A percentile compares a stretch with the other conserved stretches of the same genome.
Conservation (phyloP, 2,113 vertebrate species). For the Pterocles gutturalis region DNA sequence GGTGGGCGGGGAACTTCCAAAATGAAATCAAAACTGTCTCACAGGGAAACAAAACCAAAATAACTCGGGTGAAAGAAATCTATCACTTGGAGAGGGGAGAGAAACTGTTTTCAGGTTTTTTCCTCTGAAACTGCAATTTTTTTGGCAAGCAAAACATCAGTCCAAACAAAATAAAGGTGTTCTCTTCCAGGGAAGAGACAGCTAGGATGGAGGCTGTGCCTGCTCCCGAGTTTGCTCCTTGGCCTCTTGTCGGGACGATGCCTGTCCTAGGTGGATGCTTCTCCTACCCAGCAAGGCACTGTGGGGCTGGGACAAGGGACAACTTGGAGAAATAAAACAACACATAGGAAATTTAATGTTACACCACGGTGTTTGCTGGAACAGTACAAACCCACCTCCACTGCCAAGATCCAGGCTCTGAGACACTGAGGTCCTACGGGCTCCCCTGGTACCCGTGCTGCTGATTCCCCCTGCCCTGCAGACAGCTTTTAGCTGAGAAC, state of each 20-base stretch:
- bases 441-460: accelerated
- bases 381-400: neutral
- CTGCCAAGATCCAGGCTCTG: neutral
- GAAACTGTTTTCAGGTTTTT: neutral
- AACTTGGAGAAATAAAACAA: neutral
- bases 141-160: neutral
- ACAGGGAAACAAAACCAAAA: neutral
- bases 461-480: neutral
- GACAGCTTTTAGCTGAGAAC: neutral
- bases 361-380: neutral
- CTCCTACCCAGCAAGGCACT: neutral
- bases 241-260: neutral
- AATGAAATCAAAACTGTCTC: conserved; percentile 21
- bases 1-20: neutral
- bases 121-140: neutral
- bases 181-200: neutral
- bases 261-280: accelerated
- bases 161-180: neutral
- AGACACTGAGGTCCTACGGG: neutral
- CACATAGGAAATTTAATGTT: neutral
- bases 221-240: neutral
- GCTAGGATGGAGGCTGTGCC: neutral
- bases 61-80: neutral
- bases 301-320: neutral
- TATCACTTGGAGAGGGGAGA: neutral